Base-by-base conservation (phyloP, 1,140 invertebrate species). In the Andricus grossulariae region DNA sequence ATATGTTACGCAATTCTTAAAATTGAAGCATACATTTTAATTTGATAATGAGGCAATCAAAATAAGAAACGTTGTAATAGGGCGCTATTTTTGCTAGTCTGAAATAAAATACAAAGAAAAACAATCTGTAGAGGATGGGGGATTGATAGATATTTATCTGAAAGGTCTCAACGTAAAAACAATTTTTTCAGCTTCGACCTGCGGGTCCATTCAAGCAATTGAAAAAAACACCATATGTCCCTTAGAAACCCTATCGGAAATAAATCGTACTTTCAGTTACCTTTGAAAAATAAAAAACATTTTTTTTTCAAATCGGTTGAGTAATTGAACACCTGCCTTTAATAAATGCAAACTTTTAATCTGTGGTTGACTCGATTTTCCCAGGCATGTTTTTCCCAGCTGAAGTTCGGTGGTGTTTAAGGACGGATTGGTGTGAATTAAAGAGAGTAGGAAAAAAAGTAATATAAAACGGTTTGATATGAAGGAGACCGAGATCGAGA, bases 381-480 rank as follows among this genome's bases (percentile, higher is more conserved):
- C 88, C 87, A 91, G 85, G 87, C 86, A 74, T 74, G 80, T 80
- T 83, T 88, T 85, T 85, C 85, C 82, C 80, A 71, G 80, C 32
- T 18, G 70, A 76, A 76, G 55, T 83, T n/a, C 78, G 80, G 71
- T 32, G 85, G 84, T 86, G 87, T 45, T 45, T 45, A 45, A 45
- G 7, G 39, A 45, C 10, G 39, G 7, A 45, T 11, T 32, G 60
- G 60, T 66, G 60, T 66, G 60, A 66, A 66, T 32, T 32, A 32
- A 66, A 21, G 7, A n/a, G 60, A 66, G 32, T 39, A 16, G n/a
- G n/a, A 45, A 25, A 25, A 60, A 66, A 66, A 60, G 32, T 45
- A 45, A 45, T 45, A 45, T 45, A 60, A 60, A 60, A 32, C 5
- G 57, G 18, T 66, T 39, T 66, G 45, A 66, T 66, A 66, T 66